These are phyloP conservation scores for Panorpa germanica DNA, from an alignment of 2,888 invertebrate genomes.

Conservation along the genomic window DNA sequence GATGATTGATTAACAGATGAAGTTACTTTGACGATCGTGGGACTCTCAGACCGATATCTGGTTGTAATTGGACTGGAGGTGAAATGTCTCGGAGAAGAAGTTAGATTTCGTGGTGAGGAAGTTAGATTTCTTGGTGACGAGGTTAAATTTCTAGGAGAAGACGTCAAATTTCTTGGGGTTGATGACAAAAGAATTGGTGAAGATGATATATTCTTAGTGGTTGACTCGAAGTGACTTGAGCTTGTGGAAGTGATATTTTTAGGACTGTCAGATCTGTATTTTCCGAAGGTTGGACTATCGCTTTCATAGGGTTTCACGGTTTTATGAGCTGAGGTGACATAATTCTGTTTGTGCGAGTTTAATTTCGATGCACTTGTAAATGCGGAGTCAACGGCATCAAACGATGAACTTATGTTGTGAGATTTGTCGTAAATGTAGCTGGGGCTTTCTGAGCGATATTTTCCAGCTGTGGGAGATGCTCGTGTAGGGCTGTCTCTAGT, in stretches of 20 bases:
- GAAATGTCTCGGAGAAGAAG: conserved; percentile 27
- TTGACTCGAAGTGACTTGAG: conserved; percentile 20
- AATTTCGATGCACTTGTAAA: too few species aligned
- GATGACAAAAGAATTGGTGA: too few species aligned
- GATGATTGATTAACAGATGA: conserved; percentile 23
- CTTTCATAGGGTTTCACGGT: too few species aligned
- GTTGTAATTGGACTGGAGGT: conserved; percentile 17
- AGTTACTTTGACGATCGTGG: conserved; percentile 16
- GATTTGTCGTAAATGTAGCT: conserved; percentile 14
- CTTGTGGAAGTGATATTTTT: conserved; percentile 27
- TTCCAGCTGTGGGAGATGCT: too few species aligned
- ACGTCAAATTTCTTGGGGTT: conserved; percentile 18
- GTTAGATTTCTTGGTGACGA: conserved; percentile 23
- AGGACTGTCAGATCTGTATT: conserved; percentile 28
- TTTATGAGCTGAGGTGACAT: too few species aligned
- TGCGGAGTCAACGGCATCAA: too few species aligned
- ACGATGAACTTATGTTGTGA: too few species aligned
- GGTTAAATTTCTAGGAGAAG: conserved; percentile 21
- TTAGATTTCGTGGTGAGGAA: conserved; percentile 31
- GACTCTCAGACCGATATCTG: conserved; percentile 22
- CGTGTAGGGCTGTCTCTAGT: conserved; percentile 9
- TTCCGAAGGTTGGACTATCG: conserved; percentile 19
- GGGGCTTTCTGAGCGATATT: conserved; percentile 12
- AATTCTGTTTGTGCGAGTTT: too few species aligned
- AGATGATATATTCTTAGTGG: conserved; percentile 18